A percentile compares a stretch with the other conserved stretches of the same genome.
Evolutionary conservation across 2,113 vertebrate genomes (phyloP).

Genomic region (Actenoides hombroni): DNA sequence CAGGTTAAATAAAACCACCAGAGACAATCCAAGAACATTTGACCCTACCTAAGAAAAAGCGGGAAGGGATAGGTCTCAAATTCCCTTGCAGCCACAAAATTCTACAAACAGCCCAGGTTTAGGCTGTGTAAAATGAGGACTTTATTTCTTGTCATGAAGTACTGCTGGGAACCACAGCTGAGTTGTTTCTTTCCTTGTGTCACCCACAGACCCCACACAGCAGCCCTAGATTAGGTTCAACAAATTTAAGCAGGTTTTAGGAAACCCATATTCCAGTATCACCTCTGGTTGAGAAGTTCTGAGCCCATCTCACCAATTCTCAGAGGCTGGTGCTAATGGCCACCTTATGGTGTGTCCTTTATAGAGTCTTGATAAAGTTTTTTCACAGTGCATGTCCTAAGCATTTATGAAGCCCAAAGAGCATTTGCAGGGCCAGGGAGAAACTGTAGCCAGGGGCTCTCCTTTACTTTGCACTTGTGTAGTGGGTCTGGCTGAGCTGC

Average conservation of each 20-base stretch:
- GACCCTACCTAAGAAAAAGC: not conserved
- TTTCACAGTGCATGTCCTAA: fast-evolving
- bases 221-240: not conserved
- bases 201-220: not conserved
- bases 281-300: not conserved
- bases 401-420: not conserved
- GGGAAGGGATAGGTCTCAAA: not conserved
- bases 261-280: not conserved
- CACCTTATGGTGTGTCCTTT: not conserved
- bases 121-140: fast-evolving
- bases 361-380: not conserved
- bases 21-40: not conserved
- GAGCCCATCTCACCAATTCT: not conserved
- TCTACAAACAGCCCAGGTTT: not conserved
- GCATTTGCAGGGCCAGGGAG: not conserved
- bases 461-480: not conserved
- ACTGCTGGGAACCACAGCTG: not conserved
- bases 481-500: no score
- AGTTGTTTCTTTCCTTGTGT: not conserved
- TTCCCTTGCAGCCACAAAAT: not conserved
- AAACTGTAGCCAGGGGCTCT: not conserved
- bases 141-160: not conserved
- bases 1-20: not conserved
- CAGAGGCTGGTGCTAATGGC: not conserved
- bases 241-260: not conserved